A percentile compares a stretch with the other conserved stretches of the same genome.
Evolutionary conservation across 2,113 vertebrate genomes (phyloP).

Genomic region (Paramisgurnus dabryanus): DNA sequence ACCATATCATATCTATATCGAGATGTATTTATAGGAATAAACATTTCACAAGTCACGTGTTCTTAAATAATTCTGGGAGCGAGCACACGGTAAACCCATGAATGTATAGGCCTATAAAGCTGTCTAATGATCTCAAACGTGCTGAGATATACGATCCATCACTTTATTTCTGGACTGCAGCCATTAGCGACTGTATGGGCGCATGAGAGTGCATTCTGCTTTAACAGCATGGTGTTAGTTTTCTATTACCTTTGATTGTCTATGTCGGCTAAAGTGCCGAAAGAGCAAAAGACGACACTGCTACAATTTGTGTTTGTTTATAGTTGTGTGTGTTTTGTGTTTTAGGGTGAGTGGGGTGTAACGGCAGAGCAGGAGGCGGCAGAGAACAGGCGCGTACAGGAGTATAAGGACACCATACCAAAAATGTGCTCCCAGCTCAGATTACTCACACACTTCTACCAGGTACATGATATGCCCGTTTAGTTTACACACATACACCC

Average conservation of each 20-base stretch:
- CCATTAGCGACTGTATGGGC: conserved; percentile 9
- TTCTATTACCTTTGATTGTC: conserved; percentile 50
- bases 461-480: conserved; percentile 73
- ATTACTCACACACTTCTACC: conserved; percentile 94
- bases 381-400: conserved; percentile 83
- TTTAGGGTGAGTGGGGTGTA: conserved; percentile 94
- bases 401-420: conserved; percentile 90
- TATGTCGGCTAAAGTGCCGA: conserved; percentile 28
- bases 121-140: not conserved
- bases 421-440: conserved; percentile 94
- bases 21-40: not conserved
- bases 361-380: conserved; percentile 86
- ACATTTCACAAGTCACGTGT: not conserved
- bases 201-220: not conserved
- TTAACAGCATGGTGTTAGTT: conserved; percentile 39
- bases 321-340: not conserved
- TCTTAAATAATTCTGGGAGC: too few species aligned
- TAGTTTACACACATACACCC: not conserved
- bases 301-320: conserved; percentile 30
- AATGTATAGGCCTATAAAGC: not conserved
- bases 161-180: conserved; percentile 30
- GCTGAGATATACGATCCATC: not conserved
- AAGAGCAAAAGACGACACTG: conserved; percentile 40
- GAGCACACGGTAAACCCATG: too few species aligned
- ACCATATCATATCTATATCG: too few species aligned